Evolutionary conservation across 2,888 invertebrate species (phyloP).

Genomic region (Mesochorus sp.): DNA sequence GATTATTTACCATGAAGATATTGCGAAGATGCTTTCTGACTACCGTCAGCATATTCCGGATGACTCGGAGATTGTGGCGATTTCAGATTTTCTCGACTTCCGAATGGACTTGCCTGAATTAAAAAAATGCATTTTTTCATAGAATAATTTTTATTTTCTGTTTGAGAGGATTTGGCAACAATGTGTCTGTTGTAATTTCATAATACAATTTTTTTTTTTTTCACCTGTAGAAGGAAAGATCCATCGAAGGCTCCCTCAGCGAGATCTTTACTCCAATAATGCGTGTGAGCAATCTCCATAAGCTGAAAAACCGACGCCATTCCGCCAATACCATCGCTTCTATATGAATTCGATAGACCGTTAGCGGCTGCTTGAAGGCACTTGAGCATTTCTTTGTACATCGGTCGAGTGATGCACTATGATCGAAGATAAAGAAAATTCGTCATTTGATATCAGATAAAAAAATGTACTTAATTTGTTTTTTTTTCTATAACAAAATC

Average conservation of each 20-base stretch:
- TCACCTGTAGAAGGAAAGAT: conserved; percentile 83
- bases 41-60: conserved; percentile 81
- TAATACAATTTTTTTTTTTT: conserved; percentile 12
- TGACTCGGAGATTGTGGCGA: conserved; percentile 85
- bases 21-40: conserved; percentile 87
- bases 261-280: conserved; percentile 96
- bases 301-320: conserved; percentile 98
- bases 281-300: conserved; percentile 99
- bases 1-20: conserved; percentile 65
- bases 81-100: conserved; percentile 87
- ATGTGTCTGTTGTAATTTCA: neutral
- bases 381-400: conserved; percentile 98
- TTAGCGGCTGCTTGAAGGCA: conserved; percentile 94
- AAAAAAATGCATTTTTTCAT: conserved; percentile 3
- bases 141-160: neutral
- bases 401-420: conserved; percentile 93
- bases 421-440: conserved; percentile 67
- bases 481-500: no score
- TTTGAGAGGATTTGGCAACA: neutral
- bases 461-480: no score
- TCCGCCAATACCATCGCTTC: conserved; percentile 97
- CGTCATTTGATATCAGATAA: neutral
- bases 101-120: conserved; percentile 86
- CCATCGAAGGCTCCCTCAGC: conserved; percentile 83
- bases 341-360: conserved; percentile 95